Evolutionary conservation across 2,113 vertebrate species (phyloP).

Genomic region (Saguinus imperator): DNA sequence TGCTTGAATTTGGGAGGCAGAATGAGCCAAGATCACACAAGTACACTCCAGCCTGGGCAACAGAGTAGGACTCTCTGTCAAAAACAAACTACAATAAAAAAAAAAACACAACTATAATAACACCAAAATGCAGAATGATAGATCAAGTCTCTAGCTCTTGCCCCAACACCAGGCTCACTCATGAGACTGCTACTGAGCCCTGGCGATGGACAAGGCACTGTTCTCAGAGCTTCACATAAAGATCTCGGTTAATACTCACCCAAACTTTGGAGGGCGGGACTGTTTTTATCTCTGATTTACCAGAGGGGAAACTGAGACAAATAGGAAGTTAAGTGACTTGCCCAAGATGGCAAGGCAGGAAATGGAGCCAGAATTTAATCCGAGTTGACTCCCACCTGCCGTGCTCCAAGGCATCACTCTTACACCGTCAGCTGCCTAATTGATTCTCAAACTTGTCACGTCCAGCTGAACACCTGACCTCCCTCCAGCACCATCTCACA

Average conservation of each 20-base stretch:
- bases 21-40: too few species aligned
- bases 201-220: background rate
- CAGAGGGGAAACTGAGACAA: too few species aligned
- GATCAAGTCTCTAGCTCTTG: background rate
- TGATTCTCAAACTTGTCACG: background rate
- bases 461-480: background rate
- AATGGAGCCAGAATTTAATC: background rate
- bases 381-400: background rate
- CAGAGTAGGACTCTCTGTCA: too few species aligned
- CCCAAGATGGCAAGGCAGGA: background rate
- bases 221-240: background rate
- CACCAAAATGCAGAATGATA: background rate
- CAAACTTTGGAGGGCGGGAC: background rate
- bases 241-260: background rate
- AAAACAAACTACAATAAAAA: too few species aligned
- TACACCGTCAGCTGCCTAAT: background rate
- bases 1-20: too few species aligned
- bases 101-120: too few species aligned
- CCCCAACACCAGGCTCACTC: background rate
- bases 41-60: too few species aligned
- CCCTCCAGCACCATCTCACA: background rate
- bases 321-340: too few species aligned
- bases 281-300: too few species aligned
- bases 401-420: background rate
- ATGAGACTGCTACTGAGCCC: background rate